Base-by-base conservation (phyloP, 1,140 invertebrate genomes). In the Paraescarpia echinospica region DNA sequence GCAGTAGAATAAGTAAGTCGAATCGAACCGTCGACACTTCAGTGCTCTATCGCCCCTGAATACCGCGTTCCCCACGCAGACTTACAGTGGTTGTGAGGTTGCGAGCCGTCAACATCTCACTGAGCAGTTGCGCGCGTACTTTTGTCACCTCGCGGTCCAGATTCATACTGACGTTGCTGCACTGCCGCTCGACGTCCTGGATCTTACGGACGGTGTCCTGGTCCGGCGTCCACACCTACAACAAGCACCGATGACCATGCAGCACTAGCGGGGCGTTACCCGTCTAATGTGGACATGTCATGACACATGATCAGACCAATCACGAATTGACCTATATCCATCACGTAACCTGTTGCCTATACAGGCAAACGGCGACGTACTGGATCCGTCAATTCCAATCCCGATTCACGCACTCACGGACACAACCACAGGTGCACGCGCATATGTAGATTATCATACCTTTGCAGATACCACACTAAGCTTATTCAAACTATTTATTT, bases 191-290 rank as follows among this genome's bases (percentile, higher is more conserved):
- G 14, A 91, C 34, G n/a, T 91, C 34, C 34, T 51, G 91, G 34
- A 91, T 48, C 91, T 91, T 35, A n/a, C 48, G 34, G 35, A 91
- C 33, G 0, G 41, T 48, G 91, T 91, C 91, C 48, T 91, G 14
- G 34, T 91, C 48, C 18, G 91, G 91, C 6, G 33, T 34, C 91
- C 91, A 91, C n/a, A 91, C 91, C 48, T 91, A 48, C 22, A 91
- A 91, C 33, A n/a, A 4, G 91, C 35, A 91, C 34, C 34, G n/a
- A 91, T 48, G 41, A 90, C 90, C 90, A n/a, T n/a, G n/a, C n/a
- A 77, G 59, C 27, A 27, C 12, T 77, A 77, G 27, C 59, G 27
- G 8, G 18, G 59, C 59, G 59, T 2, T 27, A 77, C 22, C 9
- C 14, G 14, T 77, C 22, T 77, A 14, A 77, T 41, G 27, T 77